Conservation (phyloP, 2,888 invertebrate species). For the Abscondita cerata region DNA sequence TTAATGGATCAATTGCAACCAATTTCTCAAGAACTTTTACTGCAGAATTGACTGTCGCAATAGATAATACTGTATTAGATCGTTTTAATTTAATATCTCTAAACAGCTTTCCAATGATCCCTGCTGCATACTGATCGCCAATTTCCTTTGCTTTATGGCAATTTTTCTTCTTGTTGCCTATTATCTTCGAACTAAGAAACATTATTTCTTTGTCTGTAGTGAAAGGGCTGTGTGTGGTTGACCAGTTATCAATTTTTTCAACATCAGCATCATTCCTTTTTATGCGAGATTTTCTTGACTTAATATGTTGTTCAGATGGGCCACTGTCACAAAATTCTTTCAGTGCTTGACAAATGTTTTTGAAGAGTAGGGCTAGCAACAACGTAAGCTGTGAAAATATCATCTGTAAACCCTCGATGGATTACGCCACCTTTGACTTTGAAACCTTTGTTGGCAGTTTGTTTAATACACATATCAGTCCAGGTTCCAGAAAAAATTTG, state of each 20-base stretch:
- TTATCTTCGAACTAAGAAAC: background rate
- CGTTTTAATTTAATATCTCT: conserved; percentile 49
- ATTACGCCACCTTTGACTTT: conserved; percentile 53
- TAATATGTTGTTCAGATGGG: conserved; percentile 53
- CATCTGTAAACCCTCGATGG: conserved; percentile 53
- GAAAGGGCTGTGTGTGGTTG: conserved; percentile 49
- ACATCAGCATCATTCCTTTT: conserved; percentile 41
- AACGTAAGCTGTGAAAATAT: conserved; percentile 53
- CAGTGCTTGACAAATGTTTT: conserved; percentile 46
- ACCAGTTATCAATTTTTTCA: conserved; percentile 48
- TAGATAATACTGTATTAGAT: conserved; percentile 48
- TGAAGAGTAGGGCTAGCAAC: conserved; percentile 46
- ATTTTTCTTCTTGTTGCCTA: conserved; percentile 40
- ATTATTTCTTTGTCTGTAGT: conserved; percentile 9
- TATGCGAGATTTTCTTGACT: conserved; percentile 49
- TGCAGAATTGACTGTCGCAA: conserved; percentile 43
- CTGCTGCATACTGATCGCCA: conserved; percentile 29
- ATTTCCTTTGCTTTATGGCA: conserved; percentile 38
- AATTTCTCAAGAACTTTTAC: conserved; percentile 49
- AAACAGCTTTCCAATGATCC: conserved; percentile 38
- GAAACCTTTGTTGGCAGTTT: conserved; percentile 46
- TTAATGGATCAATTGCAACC: conserved; percentile 40
- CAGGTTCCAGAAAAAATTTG: conserved; percentile 53
- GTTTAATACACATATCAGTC: conserved; percentile 53
- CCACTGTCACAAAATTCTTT: conserved; percentile 48